Evolutionary conservation across 2,888 invertebrate species (phyloP).

Genomic region (Agrotis ipsilon): DNA sequence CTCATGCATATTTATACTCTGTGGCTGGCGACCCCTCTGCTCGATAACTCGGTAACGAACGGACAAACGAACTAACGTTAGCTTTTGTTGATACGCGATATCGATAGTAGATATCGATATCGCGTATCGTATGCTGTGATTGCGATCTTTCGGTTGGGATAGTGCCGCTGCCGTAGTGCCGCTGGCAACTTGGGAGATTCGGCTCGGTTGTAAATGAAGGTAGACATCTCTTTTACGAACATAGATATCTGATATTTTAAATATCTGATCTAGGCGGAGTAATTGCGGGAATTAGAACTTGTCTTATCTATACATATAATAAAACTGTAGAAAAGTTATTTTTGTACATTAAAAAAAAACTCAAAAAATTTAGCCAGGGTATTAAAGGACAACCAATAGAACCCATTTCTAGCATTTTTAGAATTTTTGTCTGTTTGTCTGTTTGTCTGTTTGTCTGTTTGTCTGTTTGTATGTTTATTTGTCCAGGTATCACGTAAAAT

Average conservation of each 20-base stretch:
- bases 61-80: slow-evolving; percentile 59
- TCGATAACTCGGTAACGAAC: slow-evolving; percentile 60
- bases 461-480: too few species aligned
- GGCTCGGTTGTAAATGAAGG: slow-evolving; percentile 14
- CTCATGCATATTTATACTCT: slow-evolving; percentile 65
- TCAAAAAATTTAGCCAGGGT: too few species aligned
- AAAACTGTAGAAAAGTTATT: too few species aligned
- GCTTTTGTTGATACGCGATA: slow-evolving; percentile 59
- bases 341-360: too few species aligned
- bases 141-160: slow-evolving; percentile 53
- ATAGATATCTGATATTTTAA: too few species aligned
- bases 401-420: too few species aligned
- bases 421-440: too few species aligned
- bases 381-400: too few species aligned
- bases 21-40: slow-evolving; percentile 59
- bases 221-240: background rate
- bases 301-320: too few species aligned
- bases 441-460: too few species aligned
- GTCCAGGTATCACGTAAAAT: too few species aligned
- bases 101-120: slow-evolving; percentile 56
- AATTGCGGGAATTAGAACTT: background rate
- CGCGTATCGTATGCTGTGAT: slow-evolving; percentile 61
- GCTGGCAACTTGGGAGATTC: slow-evolving; percentile 14
- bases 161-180: slow-evolving; percentile 24
- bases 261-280: background rate